Base-by-base conservation (phyloP, 1,140 invertebrate species). In the Kradibia gibbosae region DNA sequence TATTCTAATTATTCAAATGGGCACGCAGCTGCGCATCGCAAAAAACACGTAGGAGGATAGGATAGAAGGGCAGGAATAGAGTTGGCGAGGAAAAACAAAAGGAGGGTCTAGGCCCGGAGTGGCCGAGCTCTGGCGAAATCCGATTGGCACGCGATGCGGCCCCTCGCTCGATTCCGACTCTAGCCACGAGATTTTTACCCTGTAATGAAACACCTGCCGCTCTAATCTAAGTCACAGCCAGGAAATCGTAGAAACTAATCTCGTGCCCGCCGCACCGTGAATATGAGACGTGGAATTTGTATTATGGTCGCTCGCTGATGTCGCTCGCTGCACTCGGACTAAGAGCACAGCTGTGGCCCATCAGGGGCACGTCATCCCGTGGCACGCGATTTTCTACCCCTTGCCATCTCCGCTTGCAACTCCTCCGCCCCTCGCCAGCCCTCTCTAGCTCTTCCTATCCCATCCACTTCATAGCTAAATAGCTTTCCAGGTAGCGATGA, bases 181-280 rank as follows among this genome's bases (percentile, higher is more conserved):
- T 67, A 45, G 72, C 73, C 74, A 36, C 78, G 70, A 77, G 48
- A 34, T 62, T 53, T 22, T 36, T 73, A 78, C 67, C 50, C 50
- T 71, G 80, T 84, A 84, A 86, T 78, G 83, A 84, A 85, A 83
- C 85, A 86, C 85, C 86, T 86, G 86, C 80, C 71, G 65, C 62
- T 78, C 78, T 57, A 39, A 72, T 70, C 72, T 81, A 76, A 45
- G 70, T 45, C 82, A 74, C 78, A 75, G 53, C 75, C 65, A 31
- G 45, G 50, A 80, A 80, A 73, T 80, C 71, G 34, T 50, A 74
- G 42, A 60, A 74, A 74, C 70, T 73, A 74, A 80, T 80, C 78
- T 79, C 62, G 39, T 65, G 31, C 20, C 15, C 20, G 11, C 28
- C 25, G 39, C 4, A 53, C 36, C 60, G 42, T 42, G 75, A 65